Evolutionary conservation across 2,888 invertebrate species (phyloP).

Genomic region (Parnassius smintheus): DNA sequence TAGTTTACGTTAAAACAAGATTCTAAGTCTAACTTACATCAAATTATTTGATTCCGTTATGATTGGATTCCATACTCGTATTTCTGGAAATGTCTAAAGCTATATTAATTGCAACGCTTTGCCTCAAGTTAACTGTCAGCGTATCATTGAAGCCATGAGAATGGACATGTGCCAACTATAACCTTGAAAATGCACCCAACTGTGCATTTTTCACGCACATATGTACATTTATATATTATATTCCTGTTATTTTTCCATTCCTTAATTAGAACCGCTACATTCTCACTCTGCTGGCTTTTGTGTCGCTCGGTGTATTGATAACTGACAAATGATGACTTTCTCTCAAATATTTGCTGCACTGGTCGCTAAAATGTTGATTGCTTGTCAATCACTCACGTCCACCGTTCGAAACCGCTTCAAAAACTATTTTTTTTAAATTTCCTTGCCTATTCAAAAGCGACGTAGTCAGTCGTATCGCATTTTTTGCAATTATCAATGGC

Average conservation of each 20-base stretch:
- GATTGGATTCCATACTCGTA: background rate
- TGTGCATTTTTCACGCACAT: no score
- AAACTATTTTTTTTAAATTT: conserved; percentile 8
- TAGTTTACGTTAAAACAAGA: no score
- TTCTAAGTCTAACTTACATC: no score
- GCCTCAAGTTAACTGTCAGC: background rate
- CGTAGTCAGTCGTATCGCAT: background rate
- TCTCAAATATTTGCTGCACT: conserved; percentile 20
- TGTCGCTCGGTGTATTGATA: background rate
- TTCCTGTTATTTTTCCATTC: no score
- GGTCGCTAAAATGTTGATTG: conserved; percentile 8
- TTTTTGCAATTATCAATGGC: conserved; percentile 9
- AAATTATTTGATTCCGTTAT: no score
- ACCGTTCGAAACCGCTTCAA: conserved; percentile 2
- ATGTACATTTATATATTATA: no score
- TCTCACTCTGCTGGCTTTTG: no score
- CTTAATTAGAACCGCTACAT: no score
- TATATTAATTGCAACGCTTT: background rate
- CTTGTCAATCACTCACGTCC: conserved; percentile 8
- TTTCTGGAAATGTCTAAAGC: background rate
- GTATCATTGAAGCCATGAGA: background rate
- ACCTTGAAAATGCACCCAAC: background rate
- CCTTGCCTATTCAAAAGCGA: conserved; percentile 1
- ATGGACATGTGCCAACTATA: conserved; percentile 40
- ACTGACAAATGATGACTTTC: conserved; percentile 27